A percentile compares a stretch with the other conserved stretches of the same genome.
Evolutionary conservation across 1,140 invertebrate genomes (phyloP).

Genomic region (Megathymus violae): DNA sequence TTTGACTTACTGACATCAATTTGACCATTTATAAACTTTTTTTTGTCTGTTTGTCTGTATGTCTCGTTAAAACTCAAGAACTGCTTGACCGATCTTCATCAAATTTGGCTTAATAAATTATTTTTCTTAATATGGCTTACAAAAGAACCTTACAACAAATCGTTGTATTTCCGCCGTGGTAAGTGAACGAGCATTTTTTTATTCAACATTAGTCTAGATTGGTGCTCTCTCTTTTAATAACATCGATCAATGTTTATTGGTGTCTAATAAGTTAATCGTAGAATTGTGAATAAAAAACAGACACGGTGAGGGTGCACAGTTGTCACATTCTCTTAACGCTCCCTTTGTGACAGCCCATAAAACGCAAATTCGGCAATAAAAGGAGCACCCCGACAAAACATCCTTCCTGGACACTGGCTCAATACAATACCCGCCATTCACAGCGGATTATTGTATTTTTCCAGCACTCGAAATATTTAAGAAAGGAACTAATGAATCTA

Average conservation of each 20-base stretch:
- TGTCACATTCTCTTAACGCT: constrained; percentile 74
- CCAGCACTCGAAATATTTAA: constrained; percentile 78
- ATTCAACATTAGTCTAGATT: neutral
- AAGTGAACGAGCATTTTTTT: too few relatives aligned
- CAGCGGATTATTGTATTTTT: constrained; percentile 81
- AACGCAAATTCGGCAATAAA: constrained; percentile 83
- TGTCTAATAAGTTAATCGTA: constrained; percentile 28
- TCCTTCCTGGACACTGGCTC: constrained; percentile 81
- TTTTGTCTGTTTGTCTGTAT: too few relatives aligned
- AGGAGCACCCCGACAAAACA: constrained; percentile 79
- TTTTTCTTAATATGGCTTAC: too few relatives aligned
- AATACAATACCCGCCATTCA: constrained; percentile 78
- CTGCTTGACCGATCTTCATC: too few relatives aligned
- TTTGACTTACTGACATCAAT: too few relatives aligned
- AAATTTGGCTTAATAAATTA: too few relatives aligned
- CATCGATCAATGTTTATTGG: constrained; percentile 3
- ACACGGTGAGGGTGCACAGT: constrained; percentile 61
- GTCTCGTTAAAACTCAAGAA: too few relatives aligned
- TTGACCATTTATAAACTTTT: too few relatives aligned
- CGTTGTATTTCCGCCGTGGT: too few relatives aligned
- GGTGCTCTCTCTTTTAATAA: neutral
- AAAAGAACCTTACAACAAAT: too few relatives aligned
- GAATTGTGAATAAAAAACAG: constrained; percentile 55
- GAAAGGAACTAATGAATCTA: constrained; percentile 77
- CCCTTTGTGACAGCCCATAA: constrained; percentile 78